These are phyloP conservation scores for Abrostola tripartita DNA, from an alignment of 2,888 invertebrate species.

Conservation along the genomic window DNA sequence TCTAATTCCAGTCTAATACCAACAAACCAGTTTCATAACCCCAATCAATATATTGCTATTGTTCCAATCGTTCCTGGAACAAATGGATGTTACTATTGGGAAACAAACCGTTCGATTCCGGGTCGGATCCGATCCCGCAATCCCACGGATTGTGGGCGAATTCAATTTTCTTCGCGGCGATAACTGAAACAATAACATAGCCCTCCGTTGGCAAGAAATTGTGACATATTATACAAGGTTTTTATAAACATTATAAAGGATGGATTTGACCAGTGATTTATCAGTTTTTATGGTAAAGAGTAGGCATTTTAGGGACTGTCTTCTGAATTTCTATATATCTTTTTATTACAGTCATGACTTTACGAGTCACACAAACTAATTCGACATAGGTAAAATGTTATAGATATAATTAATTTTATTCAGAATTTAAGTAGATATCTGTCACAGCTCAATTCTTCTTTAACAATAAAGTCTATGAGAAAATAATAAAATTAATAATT, in stretches of 20 bases:
- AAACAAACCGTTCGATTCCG: constrained; percentile 76
- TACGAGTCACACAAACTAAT: no score
- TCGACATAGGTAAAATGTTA: no score
- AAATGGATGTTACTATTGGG: constrained; percentile 67
- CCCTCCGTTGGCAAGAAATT: constrained; percentile 39
- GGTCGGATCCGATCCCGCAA: constrained; percentile 73
- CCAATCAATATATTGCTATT: constrained; percentile 54
- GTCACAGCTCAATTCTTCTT: no score
- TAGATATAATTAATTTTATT: no score
- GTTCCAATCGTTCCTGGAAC: constrained; percentile 62
- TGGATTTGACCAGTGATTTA: neutral
- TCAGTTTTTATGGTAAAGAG: no score
- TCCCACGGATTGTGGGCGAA: constrained; percentile 83
- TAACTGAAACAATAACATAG: constrained; percentile 77
- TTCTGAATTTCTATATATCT: no score
- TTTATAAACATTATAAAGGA: neutral
- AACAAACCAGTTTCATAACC: constrained; percentile 46
- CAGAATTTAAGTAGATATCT: no score
- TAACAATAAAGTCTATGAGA: no score
- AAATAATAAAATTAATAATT: no score
- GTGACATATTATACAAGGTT: constrained; percentile 4
- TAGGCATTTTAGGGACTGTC: no score
- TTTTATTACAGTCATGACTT: no score
- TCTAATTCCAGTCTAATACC: constrained; percentile 35
- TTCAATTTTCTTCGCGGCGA: constrained; percentile 84